Percentiles rank a stretch among this genome's conserved stretches.
phyloP scores from a whole-genome alignment of 2,113 vertebrate species.

The Cephalopterus ornatus region DNA sequence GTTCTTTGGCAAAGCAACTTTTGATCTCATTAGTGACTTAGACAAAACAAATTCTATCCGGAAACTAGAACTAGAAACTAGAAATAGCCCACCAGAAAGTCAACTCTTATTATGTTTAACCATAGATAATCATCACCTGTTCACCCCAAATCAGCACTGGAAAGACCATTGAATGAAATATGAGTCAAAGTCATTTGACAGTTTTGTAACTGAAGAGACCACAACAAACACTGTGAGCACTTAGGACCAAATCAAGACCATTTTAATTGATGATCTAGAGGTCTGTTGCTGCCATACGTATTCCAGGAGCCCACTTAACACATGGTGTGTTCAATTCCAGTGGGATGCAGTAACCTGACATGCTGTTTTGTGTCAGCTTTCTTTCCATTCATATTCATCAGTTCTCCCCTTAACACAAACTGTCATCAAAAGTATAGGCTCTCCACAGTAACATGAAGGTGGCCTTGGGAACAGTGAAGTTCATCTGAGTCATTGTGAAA shows the following conservation, averaged over 20 bases:
- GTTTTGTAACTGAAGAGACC: fast-evolving
- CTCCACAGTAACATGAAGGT: not conserved
- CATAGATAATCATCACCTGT: not conserved
- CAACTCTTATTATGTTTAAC: not conserved
- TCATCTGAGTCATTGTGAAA: not conserved
- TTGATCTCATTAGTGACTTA: not conserved
- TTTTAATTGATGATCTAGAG: not conserved
- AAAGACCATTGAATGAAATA: not conserved
- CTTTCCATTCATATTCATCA: not conserved
- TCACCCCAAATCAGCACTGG: not conserved
- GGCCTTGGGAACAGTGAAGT: not conserved
- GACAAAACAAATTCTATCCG: not conserved
- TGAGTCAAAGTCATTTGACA: not conserved
- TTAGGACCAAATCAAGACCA: not conserved
- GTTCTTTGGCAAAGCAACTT: not conserved
- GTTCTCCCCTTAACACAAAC: not conserved
- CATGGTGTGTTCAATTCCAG: not conserved
- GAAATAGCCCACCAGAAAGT: not conserved
- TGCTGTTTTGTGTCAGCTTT: not conserved
- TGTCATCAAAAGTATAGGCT: not conserved
- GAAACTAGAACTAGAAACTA: not conserved
- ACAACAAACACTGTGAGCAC: not conserved
- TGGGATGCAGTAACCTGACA: not conserved
- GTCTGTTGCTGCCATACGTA: not conserved
- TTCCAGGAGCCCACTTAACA: not conserved